Percentiles rank a stretch among this genome's conserved stretches.
phyloP scores from a whole-genome alignment of 2,888 invertebrate genomes.

The Tyria jacobaeae region DNA sequence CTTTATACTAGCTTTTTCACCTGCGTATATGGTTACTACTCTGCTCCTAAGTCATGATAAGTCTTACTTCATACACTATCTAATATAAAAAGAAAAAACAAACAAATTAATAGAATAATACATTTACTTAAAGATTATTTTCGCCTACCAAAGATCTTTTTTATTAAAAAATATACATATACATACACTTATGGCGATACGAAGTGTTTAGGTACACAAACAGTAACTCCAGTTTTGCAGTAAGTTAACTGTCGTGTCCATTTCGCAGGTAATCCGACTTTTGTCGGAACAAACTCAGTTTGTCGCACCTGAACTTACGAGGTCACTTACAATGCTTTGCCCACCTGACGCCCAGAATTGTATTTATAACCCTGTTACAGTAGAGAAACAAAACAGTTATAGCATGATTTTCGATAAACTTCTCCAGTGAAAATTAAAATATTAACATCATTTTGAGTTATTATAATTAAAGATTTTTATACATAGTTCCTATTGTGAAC shows the following conservation, averaged over 20 bases:
- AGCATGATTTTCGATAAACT: neutral
- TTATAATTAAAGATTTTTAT: too few species aligned
- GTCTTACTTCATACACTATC: too few species aligned
- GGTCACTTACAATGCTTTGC: conserved; percentile 30
- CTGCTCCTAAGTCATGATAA: too few species aligned
- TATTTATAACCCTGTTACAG: neutral
- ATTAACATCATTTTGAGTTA: too few species aligned
- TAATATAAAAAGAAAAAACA: too few species aligned
- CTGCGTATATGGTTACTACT: too few species aligned
- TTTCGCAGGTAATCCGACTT: conserved; percentile 36
- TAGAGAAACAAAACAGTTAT: neutral
- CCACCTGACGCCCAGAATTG: conserved; percentile 30
- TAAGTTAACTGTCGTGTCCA: conserved; percentile 22
- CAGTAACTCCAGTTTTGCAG: conserved; percentile 5
- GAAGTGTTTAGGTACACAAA: neutral
- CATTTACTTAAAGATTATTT: neutral
- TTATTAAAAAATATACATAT: neutral
- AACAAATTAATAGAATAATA: too few species aligned
- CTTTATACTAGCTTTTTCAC: too few species aligned
- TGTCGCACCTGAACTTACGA: conserved; percentile 37
- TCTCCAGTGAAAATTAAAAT: neutral
- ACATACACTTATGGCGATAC: neutral
- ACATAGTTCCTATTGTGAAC: neutral
- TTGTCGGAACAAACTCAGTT: conserved; percentile 25
- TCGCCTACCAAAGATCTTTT: neutral